phyloP scores from a whole-genome alignment of 23 tunicate genomes.

The Trididemnum miniatum region DNA sequence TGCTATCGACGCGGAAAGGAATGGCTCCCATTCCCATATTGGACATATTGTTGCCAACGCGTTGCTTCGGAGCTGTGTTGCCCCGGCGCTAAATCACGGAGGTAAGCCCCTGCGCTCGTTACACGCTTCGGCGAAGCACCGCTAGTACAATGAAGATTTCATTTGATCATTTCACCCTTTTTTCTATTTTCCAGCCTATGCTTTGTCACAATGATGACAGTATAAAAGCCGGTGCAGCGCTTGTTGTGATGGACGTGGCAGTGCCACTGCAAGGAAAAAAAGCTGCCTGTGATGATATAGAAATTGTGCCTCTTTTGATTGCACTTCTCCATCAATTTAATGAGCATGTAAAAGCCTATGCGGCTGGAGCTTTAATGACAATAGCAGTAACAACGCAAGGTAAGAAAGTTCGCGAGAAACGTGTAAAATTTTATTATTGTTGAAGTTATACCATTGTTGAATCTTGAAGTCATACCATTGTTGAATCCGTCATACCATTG shows the following conservation, averaged over 20 bases:
- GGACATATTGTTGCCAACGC: too few species aligned
- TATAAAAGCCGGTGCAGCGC: constrained; percentile 57
- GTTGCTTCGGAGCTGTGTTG: too few species aligned
- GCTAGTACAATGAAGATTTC: too few species aligned
- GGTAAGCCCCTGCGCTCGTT: too few species aligned
- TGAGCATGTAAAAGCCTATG: constrained; percentile 52
- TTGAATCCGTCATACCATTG: constrained; percentile 49
- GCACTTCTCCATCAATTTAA: constrained; percentile 40
- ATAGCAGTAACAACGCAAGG: constrained; percentile 85
- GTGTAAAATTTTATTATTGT: neutral
- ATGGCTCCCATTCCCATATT: too few species aligned
- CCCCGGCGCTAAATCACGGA: too few species aligned
- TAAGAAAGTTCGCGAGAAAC: neutral
- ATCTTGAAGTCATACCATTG: too few species aligned
- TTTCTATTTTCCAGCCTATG: neutral
- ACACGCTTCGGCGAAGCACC: too few species aligned
- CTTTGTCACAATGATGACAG: constrained; percentile 36
- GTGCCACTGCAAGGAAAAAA: constrained; percentile 76
- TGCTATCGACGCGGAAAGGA: too few species aligned
- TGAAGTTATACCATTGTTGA: neutral
- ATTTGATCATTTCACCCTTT: too few species aligned
- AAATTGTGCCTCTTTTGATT: constrained; percentile 45
- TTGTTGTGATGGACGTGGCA: constrained; percentile 80
- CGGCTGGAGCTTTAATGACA: constrained; percentile 87
- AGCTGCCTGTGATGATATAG: constrained; percentile 61